Conservation (phyloP, 1,140 invertebrate genomes). For the Thaumatotibia leucotreta region DNA sequence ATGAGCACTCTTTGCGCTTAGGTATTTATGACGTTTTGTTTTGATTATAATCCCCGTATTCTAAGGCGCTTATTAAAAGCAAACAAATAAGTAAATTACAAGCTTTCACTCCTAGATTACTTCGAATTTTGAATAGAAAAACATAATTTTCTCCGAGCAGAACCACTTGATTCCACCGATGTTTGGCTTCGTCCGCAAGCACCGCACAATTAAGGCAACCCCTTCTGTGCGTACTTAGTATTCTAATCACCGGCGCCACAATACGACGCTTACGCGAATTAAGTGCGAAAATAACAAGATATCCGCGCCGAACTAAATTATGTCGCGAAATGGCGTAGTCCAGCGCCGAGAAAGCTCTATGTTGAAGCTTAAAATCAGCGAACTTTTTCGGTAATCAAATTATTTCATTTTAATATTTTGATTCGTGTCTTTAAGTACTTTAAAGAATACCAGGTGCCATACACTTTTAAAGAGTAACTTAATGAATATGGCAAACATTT, state of each 20-base stretch:
- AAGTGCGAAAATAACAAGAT: slow-evolving; percentile 52
- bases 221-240: slow-evolving; percentile 52
- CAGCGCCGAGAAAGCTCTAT: neutral
- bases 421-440: too few relatives aligned
- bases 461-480: too few relatives aligned
- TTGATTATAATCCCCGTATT: too few relatives aligned
- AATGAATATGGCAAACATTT: too few relatives aligned
- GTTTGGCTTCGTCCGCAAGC: slow-evolving; percentile 33
- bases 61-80: neutral
- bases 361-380: neutral
- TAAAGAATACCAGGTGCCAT: too few relatives aligned
- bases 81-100: neutral
- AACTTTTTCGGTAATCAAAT: too few relatives aligned
- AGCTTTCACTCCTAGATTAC: neutral
- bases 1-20: too few relatives aligned
- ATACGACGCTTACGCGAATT: slow-evolving; percentile 54
- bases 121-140: neutral
- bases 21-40: neutral
- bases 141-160: neutral
- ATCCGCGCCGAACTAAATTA: slow-evolving; percentile 31
- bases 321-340: slow-evolving; percentile 23
- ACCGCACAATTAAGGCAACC: slow-evolving; percentile 60
- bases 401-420: too few relatives aligned
- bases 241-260: slow-evolving; percentile 54
- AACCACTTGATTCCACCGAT: neutral